These are phyloP conservation scores for Brachystomella parvula DNA, from an alignment of 1,140 invertebrate genomes.

Conservation along the genomic window DNA sequence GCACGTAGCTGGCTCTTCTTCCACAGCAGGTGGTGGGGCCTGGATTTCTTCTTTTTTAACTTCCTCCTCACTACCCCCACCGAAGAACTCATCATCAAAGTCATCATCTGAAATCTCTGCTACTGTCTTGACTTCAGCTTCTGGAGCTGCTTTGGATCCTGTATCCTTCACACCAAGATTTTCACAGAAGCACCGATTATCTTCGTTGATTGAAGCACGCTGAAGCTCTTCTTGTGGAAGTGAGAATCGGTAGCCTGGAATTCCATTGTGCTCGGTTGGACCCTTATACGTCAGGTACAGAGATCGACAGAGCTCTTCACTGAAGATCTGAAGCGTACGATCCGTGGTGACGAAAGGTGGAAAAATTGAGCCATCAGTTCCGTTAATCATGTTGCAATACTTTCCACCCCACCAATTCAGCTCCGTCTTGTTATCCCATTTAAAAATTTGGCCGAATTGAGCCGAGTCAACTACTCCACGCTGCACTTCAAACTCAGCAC, in stretches of 20 bases:
- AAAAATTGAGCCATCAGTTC: slow-evolving; percentile 69
- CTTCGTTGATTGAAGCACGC: slow-evolving; percentile 56
- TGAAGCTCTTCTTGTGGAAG: slow-evolving; percentile 52
- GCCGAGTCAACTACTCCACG: slow-evolving; percentile 59
- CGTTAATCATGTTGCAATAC: slow-evolving; percentile 58
- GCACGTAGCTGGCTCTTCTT: slow-evolving; percentile 49
- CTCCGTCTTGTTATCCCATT: slow-evolving; percentile 51
- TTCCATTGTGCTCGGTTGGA: slow-evolving; percentile 54
- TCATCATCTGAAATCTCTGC: background rate
- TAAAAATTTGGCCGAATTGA: slow-evolving; percentile 57
- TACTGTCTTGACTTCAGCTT: background rate
- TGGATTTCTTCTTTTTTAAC: background rate
- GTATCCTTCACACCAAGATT: background rate
- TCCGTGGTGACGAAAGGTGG: slow-evolving; percentile 54
- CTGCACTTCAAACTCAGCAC: slow-evolving; percentile 53
- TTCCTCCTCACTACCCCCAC: background rate
- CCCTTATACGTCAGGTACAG: slow-evolving; percentile 54
- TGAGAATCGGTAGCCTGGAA: slow-evolving; percentile 57
- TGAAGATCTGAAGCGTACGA: slow-evolving; percentile 21
- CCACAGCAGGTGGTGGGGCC: slow-evolving; percentile 46
- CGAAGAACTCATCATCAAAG: background rate
- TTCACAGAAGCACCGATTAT: slow-evolving; percentile 63
- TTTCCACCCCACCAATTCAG: slow-evolving; percentile 49
- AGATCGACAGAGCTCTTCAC: slow-evolving; percentile 46
- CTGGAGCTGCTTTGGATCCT: slow-evolving; percentile 41